These are phyloP conservation scores for Melanophora roralis DNA, from an alignment of 2,888 invertebrate species.

Conservation along the genomic window DNA sequence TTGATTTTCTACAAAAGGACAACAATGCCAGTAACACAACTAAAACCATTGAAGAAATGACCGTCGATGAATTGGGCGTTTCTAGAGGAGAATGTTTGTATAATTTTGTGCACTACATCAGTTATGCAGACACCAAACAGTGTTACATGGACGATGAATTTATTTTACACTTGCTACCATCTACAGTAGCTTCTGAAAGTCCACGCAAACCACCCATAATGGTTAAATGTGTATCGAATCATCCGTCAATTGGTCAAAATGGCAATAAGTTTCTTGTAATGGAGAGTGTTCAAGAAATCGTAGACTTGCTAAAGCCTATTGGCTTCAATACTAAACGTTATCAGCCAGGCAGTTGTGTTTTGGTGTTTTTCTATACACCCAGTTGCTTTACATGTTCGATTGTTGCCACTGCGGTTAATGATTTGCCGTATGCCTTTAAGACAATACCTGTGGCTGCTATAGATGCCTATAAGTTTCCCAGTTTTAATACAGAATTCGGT, in stretches of 20 bases:
- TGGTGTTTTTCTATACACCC: constrained; percentile 92
- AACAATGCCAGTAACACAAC: constrained; percentile 54
- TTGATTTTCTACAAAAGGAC: constrained; percentile 55
- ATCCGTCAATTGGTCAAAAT: constrained; percentile 51
- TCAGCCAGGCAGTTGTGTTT: constrained; percentile 83
- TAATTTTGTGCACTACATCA: constrained; percentile 70
- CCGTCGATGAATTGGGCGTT: constrained; percentile 63
- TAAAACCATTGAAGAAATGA: constrained; percentile 64
- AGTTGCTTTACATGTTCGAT: constrained; percentile 94
- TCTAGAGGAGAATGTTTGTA: constrained; percentile 70
- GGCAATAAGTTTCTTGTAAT: constrained; percentile 70
- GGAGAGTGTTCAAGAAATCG: constrained; percentile 72
- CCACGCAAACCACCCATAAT: constrained; percentile 71
- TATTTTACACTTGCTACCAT: constrained; percentile 68
- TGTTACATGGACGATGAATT: constrained; percentile 71
- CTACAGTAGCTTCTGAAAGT: constrained; percentile 33
- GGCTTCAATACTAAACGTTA: constrained; percentile 79
- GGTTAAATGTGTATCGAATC: constrained; percentile 72
- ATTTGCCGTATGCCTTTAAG: constrained; percentile 91
- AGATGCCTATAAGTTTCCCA: constrained; percentile 89
- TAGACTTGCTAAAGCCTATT: constrained; percentile 72
- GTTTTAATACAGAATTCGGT: constrained; percentile 93
- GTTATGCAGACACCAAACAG: constrained; percentile 66
- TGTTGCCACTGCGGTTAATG: constrained; percentile 94
- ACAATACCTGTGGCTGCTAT: constrained; percentile 91